Evolutionary conservation across 1,140 invertebrate genomes (phyloP).

Genomic region (Brachystomella parvula): DNA sequence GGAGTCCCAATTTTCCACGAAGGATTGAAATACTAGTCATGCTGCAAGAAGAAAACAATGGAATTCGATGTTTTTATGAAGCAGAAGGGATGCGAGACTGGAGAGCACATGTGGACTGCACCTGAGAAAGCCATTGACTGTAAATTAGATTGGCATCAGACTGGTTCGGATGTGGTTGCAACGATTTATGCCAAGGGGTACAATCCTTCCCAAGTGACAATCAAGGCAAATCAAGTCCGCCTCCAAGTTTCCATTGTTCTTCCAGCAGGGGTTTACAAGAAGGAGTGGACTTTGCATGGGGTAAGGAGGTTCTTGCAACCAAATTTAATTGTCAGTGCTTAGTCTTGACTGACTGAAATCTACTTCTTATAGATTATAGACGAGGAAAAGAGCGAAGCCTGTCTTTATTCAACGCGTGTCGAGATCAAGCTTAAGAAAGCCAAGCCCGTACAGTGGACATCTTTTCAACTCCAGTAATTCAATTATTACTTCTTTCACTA

Average conservation of each 20-base stretch:
- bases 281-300: constrained; percentile 66
- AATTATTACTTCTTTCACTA: no score
- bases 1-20: constrained; percentile 94
- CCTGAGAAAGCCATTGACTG: constrained; percentile 53
- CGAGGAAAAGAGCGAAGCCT: constrained; percentile 59
- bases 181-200: constrained; percentile 87
- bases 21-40: constrained; percentile 96
- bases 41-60: constrained; percentile 82
- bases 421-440: constrained; percentile 88
- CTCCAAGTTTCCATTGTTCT: constrained; percentile 70
- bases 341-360: background rate
- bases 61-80: constrained; percentile 48
- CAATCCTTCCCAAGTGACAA: constrained; percentile 60
- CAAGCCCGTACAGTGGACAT: constrained; percentile 71
- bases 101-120: background rate
- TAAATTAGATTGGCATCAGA: constrained; percentile 90
- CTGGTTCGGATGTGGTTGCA: constrained; percentile 67
- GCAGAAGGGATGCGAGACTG: background rate
- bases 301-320: constrained; percentile 55
- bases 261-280: constrained; percentile 47
- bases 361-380: constrained; percentile 55
- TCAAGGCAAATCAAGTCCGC: constrained; percentile 78
- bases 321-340: background rate
- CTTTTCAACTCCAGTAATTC: constrained; percentile 64
- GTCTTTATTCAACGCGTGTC: constrained; percentile 84